phyloP scores from a whole-genome alignment of 2,888 invertebrate species.

The Lycocerus yunnanus region DNA sequence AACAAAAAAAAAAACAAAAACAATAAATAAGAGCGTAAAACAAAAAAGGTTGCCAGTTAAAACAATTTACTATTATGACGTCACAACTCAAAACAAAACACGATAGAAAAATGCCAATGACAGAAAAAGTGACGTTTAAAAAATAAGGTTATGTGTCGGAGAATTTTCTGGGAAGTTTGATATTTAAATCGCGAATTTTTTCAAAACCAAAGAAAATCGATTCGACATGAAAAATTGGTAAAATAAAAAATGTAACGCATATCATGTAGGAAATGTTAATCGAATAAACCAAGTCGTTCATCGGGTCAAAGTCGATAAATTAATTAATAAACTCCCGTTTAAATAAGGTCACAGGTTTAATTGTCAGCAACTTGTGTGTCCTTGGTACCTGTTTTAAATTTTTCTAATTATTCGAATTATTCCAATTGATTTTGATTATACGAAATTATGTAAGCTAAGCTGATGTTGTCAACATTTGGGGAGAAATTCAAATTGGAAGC shows the following conservation, averaged over 20 bases:
- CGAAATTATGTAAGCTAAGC: background rate
- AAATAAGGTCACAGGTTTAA: background rate
- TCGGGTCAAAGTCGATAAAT: background rate
- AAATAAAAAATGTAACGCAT: background rate
- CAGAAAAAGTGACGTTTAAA: too few species aligned
- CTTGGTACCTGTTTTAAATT: background rate
- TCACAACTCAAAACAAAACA: too few species aligned
- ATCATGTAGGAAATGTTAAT: background rate
- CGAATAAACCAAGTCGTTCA: background rate
- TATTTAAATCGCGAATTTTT: too few species aligned
- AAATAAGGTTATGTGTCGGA: too few species aligned
- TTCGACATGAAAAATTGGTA: background rate
- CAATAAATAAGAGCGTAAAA: too few species aligned
- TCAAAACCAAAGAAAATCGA: background rate
- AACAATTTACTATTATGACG: too few species aligned
- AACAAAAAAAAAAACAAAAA: too few species aligned
- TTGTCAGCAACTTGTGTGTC: background rate
- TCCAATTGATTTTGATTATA: background rate
- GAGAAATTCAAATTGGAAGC: background rate
- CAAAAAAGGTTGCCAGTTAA: too few species aligned
- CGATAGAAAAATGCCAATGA: too few species aligned
- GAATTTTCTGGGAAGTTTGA: too few species aligned
- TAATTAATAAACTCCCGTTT: background rate
- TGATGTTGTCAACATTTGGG: background rate
- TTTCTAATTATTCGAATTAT: background rate